phyloP scores from a whole-genome alignment of 2,113 vertebrate genomes.

The Athene cunicularia region DNA sequence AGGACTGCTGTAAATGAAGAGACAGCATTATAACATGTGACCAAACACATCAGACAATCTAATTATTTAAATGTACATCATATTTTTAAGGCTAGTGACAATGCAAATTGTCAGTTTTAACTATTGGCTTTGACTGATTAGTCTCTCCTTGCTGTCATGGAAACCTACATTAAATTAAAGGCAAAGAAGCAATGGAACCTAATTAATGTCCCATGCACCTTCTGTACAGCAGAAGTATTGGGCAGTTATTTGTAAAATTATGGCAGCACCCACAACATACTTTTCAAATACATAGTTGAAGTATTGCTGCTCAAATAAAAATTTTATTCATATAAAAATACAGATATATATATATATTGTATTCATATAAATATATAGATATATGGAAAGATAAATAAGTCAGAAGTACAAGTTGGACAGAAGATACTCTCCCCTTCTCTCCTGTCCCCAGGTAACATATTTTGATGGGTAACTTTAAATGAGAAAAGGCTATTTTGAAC shows the following conservation, averaged over 20 bases:
- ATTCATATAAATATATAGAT: neutral
- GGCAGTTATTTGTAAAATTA: neutral
- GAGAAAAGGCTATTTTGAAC: neutral
- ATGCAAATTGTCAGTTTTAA: conserved; percentile 1
- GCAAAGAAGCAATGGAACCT: neutral
- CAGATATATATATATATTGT: neutral
- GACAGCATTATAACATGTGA: neutral
- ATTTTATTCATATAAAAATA: neutral
- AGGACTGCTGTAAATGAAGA: neutral
- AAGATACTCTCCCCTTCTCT: neutral
- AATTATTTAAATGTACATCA: neutral
- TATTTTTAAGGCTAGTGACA: neutral
- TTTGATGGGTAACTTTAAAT: neutral
- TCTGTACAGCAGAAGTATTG: neutral
- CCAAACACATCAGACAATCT: neutral
- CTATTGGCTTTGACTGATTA: neutral
- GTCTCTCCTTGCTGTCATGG: neutral
- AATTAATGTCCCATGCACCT: neutral
- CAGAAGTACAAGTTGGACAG: neutral
- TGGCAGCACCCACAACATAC: neutral
- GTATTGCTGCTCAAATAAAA: neutral
- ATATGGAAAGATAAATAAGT: neutral
- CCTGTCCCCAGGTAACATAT: neutral
- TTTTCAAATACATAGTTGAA: neutral
- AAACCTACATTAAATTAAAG: conserved; percentile 8